Conservation (phyloP, 1,140 invertebrate species). For the Drosophila repletoides region DNA sequence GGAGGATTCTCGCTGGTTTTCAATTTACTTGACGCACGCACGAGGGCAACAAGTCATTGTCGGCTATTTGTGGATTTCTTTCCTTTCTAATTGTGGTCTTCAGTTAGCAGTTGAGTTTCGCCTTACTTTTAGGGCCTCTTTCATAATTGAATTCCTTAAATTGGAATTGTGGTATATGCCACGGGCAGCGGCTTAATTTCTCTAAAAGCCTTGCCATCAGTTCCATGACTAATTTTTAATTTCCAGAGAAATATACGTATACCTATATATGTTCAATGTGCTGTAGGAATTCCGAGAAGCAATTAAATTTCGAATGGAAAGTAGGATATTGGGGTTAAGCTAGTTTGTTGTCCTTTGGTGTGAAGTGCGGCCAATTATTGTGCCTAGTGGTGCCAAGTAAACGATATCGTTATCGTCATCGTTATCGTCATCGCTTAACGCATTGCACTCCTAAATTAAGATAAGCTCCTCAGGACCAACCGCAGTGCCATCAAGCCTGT, state of each 20-base stretch:
- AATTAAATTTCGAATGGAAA: too few species aligned
- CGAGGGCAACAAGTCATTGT: slow-evolving; percentile 60
- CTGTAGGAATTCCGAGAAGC: too few species aligned
- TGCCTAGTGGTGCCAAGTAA: not conserved
- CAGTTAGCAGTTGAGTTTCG: slow-evolving; percentile 41
- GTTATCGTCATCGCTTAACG: slow-evolving; percentile 49
- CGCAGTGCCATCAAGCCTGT: slow-evolving; percentile 40
- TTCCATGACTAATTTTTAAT: too few species aligned
- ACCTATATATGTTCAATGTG: too few species aligned
- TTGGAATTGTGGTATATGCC: slow-evolving; percentile 33
- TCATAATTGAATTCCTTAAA: slow-evolving; percentile 56
- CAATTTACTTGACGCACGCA: slow-evolving; percentile 51
- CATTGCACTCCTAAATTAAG: slow-evolving; percentile 65
- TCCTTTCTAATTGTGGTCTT: slow-evolving; percentile 57
- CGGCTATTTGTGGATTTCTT: slow-evolving; percentile 28
- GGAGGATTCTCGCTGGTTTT: slow-evolving; percentile 4
- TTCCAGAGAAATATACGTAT: too few species aligned
- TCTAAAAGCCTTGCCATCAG: slow-evolving; percentile 55
- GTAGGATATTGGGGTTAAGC: too few species aligned
- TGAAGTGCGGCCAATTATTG: slow-evolving; percentile 13
- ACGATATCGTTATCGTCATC: slow-evolving; percentile 26
- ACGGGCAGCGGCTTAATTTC: slow-evolving; percentile 44
- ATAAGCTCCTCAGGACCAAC: slow-evolving; percentile 42
- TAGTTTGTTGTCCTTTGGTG: too few species aligned
- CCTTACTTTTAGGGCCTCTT: slow-evolving; percentile 39